Evolutionary conservation across 2,797 vertebrate genomes (phyloP).

Genomic region (Percopsis omiscomaycus): DNA sequence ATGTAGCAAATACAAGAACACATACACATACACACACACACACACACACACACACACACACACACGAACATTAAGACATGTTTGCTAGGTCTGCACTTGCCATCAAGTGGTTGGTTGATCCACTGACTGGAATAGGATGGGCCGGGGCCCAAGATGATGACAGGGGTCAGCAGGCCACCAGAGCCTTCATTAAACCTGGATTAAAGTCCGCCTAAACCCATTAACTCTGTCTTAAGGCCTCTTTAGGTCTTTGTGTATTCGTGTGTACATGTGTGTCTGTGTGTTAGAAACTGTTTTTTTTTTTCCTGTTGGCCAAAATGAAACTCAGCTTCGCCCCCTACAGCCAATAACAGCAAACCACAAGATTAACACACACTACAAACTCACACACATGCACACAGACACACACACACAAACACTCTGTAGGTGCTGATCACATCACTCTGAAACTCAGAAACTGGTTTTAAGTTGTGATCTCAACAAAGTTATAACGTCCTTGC

Average conservation of each 20-base stretch:
- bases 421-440: too few species aligned
- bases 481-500: slow-evolving; percentile 25
- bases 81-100: too few species aligned
- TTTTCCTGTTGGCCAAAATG: slow-evolving; percentile 53
- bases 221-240: slow-evolving; percentile 71
- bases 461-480: neutral
- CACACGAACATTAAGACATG: slow-evolving; percentile 2
- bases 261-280: slow-evolving; percentile 1
- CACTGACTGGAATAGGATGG: slow-evolving; percentile 74
- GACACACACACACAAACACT: slow-evolving; percentile 5
- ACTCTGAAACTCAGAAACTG: too few species aligned
- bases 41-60: slow-evolving; percentile 25
- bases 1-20: neutral
- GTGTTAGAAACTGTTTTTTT: neutral
- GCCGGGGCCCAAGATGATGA: slow-evolving; percentile 80
- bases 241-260: slow-evolving; percentile 38
- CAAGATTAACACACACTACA: slow-evolving; percentile 10
- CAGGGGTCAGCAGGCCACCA: slow-evolving; percentile 81
- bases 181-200: slow-evolving; percentile 92
- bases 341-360: slow-evolving; percentile 62
- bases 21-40: slow-evolving; percentile 19
- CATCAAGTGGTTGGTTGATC: slow-evolving; percentile 1
- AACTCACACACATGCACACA: neutral
- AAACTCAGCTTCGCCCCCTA: slow-evolving; percentile 42
- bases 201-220: slow-evolving; percentile 79